These are phyloP conservation scores for Brachyptera risi DNA, from an alignment of 2,888 invertebrate species.

Conservation along the genomic window DNA sequence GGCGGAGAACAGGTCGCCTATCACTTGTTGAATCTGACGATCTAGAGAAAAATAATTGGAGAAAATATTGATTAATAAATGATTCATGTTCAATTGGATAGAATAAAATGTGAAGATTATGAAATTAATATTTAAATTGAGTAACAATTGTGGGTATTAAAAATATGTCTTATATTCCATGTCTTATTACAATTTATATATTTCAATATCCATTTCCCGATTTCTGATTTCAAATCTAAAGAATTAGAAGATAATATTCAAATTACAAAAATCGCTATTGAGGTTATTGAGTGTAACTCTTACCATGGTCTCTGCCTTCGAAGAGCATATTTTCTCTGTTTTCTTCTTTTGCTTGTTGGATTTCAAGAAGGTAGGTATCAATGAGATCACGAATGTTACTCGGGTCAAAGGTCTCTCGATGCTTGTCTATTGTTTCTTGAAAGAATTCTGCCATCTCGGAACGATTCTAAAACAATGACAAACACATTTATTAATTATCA, in stretches of 20 bases:
- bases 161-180: too few relatives aligned
- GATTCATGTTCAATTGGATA: conserved; percentile 1
- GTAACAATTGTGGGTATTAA: too few relatives aligned
- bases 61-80: conserved; percentile 16
- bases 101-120: too few relatives aligned
- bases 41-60: conserved; percentile 54
- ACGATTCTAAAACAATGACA: conserved; percentile 54
- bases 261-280: too few relatives aligned
- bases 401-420: conserved; percentile 69
- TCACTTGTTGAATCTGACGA: conserved; percentile 85
- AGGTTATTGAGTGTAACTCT: too few relatives aligned
- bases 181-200: too few relatives aligned
- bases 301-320: conserved; percentile 82
- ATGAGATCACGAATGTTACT: conserved; percentile 76
- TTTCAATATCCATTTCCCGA: too few relatives aligned
- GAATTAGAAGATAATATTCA: too few relatives aligned
- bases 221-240: too few relatives aligned
- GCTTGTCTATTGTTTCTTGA: conserved; percentile 77
- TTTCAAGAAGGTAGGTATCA: conserved; percentile 81
- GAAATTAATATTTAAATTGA: too few relatives aligned
- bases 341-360: conserved; percentile 74
- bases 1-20: conserved; percentile 86
- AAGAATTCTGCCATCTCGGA: conserved; percentile 82
- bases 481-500: not conserved
- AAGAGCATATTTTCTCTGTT: conserved; percentile 70